Conservation (phyloP, 2,113 vertebrate genomes). For the Sakesphorus luctuosus region DNA sequence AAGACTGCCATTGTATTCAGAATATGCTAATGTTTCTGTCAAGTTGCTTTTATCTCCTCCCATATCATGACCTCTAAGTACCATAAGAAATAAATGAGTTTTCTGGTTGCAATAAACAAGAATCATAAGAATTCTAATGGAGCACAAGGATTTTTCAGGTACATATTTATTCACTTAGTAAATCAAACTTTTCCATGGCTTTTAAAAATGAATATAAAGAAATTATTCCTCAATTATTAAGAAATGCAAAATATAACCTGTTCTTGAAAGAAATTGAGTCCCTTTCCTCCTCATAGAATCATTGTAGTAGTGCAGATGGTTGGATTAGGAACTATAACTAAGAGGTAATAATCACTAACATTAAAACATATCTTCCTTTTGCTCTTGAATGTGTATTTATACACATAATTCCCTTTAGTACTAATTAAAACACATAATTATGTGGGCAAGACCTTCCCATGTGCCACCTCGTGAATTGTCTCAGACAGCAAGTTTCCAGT, state of each 20-base stretch:
- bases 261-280: not conserved
- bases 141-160: not conserved
- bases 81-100: not conserved
- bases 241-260: not conserved
- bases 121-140: not conserved
- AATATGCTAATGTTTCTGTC: conserved; percentile 27
- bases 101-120: not conserved
- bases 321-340: not conserved
- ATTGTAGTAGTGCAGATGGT: not conserved
- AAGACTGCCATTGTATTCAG: not conserved
- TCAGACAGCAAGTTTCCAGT: conserved; percentile 35
- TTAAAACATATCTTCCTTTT: not conserved
- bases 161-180: not conserved
- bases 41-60: not conserved
- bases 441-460: not conserved
- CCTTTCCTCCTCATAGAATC: not conserved
- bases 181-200: not conserved
- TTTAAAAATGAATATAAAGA: not conserved
- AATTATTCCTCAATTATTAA: not conserved
- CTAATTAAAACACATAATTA: conserved; percentile 59
- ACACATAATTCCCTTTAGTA: conserved; percentile 36
- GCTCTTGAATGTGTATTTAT: not conserved
- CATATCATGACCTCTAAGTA: not conserved
- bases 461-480: conserved; percentile 10
- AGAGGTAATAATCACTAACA: not conserved